A percentile compares a stretch with the other conserved stretches of the same genome.
These are phyloP conservation scores for Helleia helle DNA, from an alignment of 2,888 invertebrate species.

Conservation along the genomic window DNA sequence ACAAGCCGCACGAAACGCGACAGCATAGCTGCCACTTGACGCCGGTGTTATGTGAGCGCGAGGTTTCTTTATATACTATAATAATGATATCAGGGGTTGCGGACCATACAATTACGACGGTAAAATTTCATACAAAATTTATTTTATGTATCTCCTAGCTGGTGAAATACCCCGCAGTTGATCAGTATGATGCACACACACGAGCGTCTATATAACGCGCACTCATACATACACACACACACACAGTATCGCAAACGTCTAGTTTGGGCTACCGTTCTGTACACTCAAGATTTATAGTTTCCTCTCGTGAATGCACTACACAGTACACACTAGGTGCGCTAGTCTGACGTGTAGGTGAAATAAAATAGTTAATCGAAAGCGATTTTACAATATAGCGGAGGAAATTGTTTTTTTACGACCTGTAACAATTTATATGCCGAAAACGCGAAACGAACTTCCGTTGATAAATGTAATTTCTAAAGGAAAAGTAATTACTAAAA, in stretches of 20 bases:
- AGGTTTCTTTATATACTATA: too few species aligned
- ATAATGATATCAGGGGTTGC: too few species aligned
- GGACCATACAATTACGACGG: too few species aligned
- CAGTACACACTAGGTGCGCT: slow-evolving; percentile 3
- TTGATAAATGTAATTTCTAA: neutral
- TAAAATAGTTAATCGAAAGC: neutral
- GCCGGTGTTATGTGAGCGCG: too few species aligned
- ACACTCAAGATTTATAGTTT: slow-evolving; percentile 21
- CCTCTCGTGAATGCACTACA: slow-evolving; percentile 14
- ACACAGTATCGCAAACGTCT: too few species aligned
- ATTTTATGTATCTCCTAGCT: too few species aligned
- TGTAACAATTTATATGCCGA: neutral
- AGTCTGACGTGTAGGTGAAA: too few species aligned
- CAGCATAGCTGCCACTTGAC: too few species aligned
- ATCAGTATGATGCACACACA: neutral
- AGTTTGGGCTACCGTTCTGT: slow-evolving; percentile 17
- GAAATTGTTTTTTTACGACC: neutral
- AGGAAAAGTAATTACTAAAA: too few species aligned
- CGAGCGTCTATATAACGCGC: slow-evolving; percentile 1
- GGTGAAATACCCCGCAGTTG: too few species aligned
- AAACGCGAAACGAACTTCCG: neutral
- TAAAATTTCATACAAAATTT: too few species aligned
- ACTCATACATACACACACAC: slow-evolving; percentile 4
- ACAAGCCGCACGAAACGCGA: too few species aligned
- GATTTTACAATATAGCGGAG: neutral